phyloP scores from a whole-genome alignment of 2,797 vertebrate species.

The Spinus olivaceus region DNA sequence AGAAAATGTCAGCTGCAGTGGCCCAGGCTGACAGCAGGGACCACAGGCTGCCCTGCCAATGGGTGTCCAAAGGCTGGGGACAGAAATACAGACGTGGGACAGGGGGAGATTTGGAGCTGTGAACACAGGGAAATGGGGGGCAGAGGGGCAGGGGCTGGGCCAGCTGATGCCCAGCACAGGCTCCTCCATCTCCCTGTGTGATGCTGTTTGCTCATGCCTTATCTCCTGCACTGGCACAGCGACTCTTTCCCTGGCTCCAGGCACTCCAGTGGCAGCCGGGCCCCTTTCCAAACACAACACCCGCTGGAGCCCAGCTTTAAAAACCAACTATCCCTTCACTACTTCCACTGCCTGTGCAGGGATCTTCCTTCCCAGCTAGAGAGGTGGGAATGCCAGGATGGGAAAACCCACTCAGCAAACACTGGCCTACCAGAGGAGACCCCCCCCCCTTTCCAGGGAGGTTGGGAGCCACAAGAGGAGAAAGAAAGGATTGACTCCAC shows the following conservation, averaged over 20 bases:
- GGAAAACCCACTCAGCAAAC: neutral
- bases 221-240: neutral
- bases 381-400: neutral
- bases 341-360: accelerated
- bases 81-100: neutral
- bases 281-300: constrained; percentile 32
- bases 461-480: accelerated
- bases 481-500: neutral
- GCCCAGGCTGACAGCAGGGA: neutral
- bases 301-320: neutral
- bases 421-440: neutral
- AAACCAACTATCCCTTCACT: neutral
- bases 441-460: neutral
- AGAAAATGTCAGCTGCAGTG: neutral
- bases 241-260: neutral
- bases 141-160: neutral
- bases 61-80: neutral
- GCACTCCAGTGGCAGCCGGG: neutral
- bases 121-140: neutral
- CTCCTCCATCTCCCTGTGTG: neutral
- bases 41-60: neutral
- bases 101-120: neutral
- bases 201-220: neutral
- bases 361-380: neutral
- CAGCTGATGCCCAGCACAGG: neutral